A percentile compares a stretch with the other conserved stretches of the same genome.
Conservation (phyloP, 1,140 invertebrate genomes). For the Pteromalus puparum region DNA sequence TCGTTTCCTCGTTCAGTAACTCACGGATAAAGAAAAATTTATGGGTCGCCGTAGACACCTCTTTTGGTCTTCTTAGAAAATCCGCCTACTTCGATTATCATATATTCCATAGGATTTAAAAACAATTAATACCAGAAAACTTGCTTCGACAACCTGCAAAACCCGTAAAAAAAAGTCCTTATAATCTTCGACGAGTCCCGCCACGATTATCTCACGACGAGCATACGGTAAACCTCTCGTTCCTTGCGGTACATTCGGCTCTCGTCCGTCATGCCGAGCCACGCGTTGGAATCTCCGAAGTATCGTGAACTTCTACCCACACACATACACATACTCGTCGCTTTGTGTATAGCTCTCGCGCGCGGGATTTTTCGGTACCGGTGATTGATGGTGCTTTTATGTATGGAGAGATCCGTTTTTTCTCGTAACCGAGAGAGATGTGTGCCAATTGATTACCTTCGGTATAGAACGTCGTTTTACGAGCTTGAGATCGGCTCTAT, state of each 20-base stretch:
- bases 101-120: too few relatives aligned
- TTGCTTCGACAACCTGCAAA: too few relatives aligned
- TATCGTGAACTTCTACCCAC: background rate
- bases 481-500: background rate
- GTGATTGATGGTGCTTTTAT: conserved; percentile 31
- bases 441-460: conserved; percentile 22
- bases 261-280: background rate
- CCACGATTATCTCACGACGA: background rate
- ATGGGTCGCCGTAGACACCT: too few relatives aligned
- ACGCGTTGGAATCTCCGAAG: conserved; percentile 32
- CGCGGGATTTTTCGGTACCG: background rate
- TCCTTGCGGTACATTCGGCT: background rate
- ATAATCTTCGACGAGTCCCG: background rate
- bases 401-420: background rate
- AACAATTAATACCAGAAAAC: too few relatives aligned
- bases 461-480: background rate
- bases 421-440: background rate
- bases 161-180: too few relatives aligned
- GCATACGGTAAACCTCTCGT: background rate
- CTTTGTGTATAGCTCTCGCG: background rate
- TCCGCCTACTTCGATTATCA: too few relatives aligned
- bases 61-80: too few relatives aligned
- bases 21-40: too few relatives aligned
- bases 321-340: background rate
- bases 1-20: too few relatives aligned